Evolutionary conservation across 1,140 invertebrate species (phyloP).

Genomic region (Lethocerus indicus): DNA sequence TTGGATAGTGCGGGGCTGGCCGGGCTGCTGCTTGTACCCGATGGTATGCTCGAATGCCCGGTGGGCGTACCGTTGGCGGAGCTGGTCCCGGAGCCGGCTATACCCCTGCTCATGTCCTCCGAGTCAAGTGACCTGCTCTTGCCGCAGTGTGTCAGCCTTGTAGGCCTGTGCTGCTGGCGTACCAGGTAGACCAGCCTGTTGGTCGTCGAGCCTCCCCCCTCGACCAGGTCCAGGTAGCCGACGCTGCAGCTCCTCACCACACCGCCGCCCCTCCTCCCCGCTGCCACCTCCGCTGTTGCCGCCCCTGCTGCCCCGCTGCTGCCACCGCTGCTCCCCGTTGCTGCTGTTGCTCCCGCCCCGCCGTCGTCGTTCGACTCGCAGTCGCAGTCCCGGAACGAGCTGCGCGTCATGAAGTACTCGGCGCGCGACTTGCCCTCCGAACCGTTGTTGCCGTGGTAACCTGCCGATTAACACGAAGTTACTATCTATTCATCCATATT

Average conservation of each 20-base stretch:
- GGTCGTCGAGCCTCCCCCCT: slow-evolving; percentile 29
- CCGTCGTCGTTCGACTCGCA: slow-evolving; percentile 11
- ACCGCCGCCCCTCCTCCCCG: slow-evolving; percentile 7
- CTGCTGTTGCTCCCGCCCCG: background rate
- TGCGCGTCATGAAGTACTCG: slow-evolving; percentile 18
- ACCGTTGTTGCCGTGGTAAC: slow-evolving; percentile 6
- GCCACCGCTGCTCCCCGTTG: background rate
- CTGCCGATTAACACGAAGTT: background rate
- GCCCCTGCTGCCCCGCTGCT: background rate
- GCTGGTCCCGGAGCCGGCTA: slow-evolving; percentile 14
- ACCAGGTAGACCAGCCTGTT: slow-evolving; percentile 13
- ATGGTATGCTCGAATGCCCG: too few relatives aligned
- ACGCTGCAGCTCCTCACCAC: slow-evolving; percentile 55
- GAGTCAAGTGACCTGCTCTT: slow-evolving; percentile 72
- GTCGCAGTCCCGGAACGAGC: slow-evolving; percentile 17
- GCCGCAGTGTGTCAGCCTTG: slow-evolving; percentile 52
- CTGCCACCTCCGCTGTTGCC: background rate
- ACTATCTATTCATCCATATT: too few relatives aligned
- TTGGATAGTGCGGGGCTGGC: slow-evolving; percentile 22
- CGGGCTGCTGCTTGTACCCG: slow-evolving; percentile 21
- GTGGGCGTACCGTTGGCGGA: too few relatives aligned
- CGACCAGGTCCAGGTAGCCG: slow-evolving; percentile 63
- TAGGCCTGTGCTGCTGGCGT: slow-evolving; percentile 26
- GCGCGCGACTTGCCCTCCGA: slow-evolving; percentile 5
- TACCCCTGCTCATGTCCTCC: slow-evolving; percentile 32